These are phyloP conservation scores for Alectura lathami DNA, from an alignment of 2,113 vertebrate species.

Conservation along the genomic window DNA sequence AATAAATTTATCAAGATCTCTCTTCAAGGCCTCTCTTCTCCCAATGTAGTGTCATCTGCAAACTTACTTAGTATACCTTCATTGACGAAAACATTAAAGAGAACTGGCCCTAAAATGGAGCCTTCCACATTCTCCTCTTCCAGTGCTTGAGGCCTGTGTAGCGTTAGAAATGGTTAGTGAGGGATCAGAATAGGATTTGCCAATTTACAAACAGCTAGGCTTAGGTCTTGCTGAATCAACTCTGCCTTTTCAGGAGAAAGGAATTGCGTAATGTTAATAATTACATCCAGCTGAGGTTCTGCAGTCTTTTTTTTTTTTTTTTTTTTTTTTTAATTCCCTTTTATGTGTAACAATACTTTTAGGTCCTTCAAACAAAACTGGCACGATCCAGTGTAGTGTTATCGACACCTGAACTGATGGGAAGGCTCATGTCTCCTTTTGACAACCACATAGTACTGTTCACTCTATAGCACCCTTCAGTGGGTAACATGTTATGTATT, in stretches of 20 bases:
- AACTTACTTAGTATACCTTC: too few relatives aligned
- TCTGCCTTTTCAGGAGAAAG: background rate
- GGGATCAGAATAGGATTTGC: background rate
- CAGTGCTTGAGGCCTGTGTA: background rate
- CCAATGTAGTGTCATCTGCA: too few relatives aligned
- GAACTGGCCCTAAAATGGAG: background rate
- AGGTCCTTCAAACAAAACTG: background rate
- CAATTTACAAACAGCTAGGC: background rate
- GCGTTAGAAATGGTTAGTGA: background rate
- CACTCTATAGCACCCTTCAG: fast-evolving
- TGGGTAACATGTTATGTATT: background rate
- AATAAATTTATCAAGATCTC: too few relatives aligned
- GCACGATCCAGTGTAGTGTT: background rate
- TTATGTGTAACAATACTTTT: background rate
- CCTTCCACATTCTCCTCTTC: background rate
- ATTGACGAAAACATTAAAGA: background rate
- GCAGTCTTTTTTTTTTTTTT: background rate
- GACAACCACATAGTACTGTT: background rate
- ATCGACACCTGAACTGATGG: background rate
- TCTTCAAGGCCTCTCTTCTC: too few relatives aligned
- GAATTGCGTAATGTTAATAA: background rate
- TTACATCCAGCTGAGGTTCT: background rate
- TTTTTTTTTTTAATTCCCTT: background rate
- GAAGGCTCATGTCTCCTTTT: background rate
- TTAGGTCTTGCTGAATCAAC: background rate